phyloP scores from a whole-genome alignment of 1,140 invertebrate genomes.

The Olivierus martensii region DNA sequence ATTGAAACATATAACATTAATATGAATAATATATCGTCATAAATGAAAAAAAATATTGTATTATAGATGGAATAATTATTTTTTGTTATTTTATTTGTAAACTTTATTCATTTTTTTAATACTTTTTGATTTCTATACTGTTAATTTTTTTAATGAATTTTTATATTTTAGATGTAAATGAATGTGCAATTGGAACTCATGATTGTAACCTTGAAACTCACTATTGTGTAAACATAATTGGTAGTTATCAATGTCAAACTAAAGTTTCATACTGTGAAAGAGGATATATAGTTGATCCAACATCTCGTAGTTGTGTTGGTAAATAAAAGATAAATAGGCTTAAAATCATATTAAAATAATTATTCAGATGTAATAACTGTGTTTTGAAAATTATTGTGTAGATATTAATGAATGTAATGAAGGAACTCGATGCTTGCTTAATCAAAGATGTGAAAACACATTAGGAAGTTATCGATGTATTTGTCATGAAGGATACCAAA shows the following conservation, averaged over 20 bases:
- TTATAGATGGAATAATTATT: too few species aligned
- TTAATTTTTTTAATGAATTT: neutral
- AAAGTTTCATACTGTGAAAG: constrained; percentile 7
- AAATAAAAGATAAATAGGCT: neutral
- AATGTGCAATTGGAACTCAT: constrained; percentile 56
- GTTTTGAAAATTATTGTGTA: constrained; percentile 22
- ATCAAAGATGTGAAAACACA: constrained; percentile 24
- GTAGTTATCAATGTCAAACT: constrained; percentile 42
- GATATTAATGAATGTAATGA: constrained; percentile 79
- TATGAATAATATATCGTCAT: too few species aligned
- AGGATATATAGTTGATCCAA: constrained; percentile 15
- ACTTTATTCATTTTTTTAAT: too few species aligned
- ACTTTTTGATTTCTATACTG: too few species aligned
- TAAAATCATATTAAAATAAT: too few species aligned
- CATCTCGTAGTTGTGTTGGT: constrained; percentile 17
- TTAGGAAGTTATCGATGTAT: constrained; percentile 25
- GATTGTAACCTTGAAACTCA: constrained; percentile 47
- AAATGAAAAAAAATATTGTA: too few species aligned
- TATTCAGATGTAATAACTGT: too few species aligned
- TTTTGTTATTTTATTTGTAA: too few species aligned
- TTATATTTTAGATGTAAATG: constrained; percentile 47
- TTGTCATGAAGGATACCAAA: constrained; percentile 37
- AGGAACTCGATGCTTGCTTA: constrained; percentile 29
- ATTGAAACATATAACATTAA: too few species aligned
- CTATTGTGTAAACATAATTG: constrained; percentile 78